Percentiles rank a stretch among this genome's conserved stretches.
Evolutionary conservation across 2,113 vertebrate species (phyloP).

Genomic region (Ictidomys tridecemlineatus): DNA sequence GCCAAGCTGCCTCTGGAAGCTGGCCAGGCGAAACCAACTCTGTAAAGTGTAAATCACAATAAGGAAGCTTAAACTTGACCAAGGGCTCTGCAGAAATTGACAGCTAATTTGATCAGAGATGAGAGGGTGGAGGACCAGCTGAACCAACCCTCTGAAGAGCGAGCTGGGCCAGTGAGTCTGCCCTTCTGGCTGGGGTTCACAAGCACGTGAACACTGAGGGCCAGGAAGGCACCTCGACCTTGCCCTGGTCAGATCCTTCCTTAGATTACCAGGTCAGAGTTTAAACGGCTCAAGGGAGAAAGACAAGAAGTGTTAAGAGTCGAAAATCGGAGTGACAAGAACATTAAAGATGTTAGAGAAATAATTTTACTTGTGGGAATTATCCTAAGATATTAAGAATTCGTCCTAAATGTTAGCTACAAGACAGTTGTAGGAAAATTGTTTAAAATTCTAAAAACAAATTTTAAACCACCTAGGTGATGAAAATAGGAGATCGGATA

Average conservation of each 20-base stretch:
- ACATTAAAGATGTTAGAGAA: constrained; percentile 11
- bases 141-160: neutral
- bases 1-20: neutral
- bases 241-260: neutral
- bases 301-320: neutral
- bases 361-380: constrained; percentile 16
- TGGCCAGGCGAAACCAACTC: neutral
- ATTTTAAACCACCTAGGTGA: neutral
- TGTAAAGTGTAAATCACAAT: neutral
- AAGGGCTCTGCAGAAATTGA: neutral
- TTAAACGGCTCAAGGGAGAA: constrained; percentile 11
- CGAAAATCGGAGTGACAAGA: neutral
- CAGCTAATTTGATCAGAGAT: neutral
- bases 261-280: neutral
- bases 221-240: neutral
- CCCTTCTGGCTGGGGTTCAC: neutral
- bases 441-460: neutral
- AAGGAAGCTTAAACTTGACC: neutral
- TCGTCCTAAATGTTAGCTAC: neutral
- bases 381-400: constrained; percentile 17
- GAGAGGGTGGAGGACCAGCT: neutral
- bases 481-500: neutral
- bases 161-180: neutral
- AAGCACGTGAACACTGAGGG: neutral
- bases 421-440: neutral